Conservation (phyloP, 2,888 invertebrate species). For the Acutogordius australiensis region DNA sequence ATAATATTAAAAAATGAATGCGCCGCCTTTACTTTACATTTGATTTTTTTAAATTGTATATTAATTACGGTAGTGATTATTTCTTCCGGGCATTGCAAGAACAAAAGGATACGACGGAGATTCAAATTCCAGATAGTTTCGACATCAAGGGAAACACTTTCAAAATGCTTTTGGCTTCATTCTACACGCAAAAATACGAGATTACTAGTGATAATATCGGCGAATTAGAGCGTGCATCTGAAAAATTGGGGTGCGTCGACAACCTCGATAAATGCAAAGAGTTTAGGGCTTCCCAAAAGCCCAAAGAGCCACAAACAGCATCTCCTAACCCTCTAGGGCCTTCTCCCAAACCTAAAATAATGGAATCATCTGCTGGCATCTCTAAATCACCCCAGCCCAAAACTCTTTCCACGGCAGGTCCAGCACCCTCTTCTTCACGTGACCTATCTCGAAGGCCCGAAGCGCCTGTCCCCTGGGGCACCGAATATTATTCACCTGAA, state of each 20-base stretch:
- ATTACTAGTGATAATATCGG: neutral
- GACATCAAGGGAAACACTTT: neutral
- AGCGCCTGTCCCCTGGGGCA: neutral
- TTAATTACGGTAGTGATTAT: neutral
- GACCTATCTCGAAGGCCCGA: neutral
- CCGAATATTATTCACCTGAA: constrained; percentile 8
- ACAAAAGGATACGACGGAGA: neutral
- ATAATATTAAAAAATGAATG: no score
- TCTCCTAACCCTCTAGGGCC: no score
- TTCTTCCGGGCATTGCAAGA: neutral
- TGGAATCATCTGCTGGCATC: neutral
- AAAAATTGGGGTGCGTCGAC: neutral
- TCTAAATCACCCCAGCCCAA: neutral
- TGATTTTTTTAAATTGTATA: no score
- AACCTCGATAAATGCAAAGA: neutral
- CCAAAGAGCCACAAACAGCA: neutral
- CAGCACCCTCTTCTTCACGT: neutral
- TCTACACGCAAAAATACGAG: neutral
- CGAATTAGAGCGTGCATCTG: neutral
- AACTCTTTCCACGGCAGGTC: neutral
- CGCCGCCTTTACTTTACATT: no score
- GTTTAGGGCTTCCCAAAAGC: neutral
- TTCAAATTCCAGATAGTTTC: neutral
- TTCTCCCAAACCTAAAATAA: no score
- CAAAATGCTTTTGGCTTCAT: neutral